phyloP scores from a whole-genome alignment of 2,888 invertebrate species.

The Branchipolynoe longqiensis region DNA sequence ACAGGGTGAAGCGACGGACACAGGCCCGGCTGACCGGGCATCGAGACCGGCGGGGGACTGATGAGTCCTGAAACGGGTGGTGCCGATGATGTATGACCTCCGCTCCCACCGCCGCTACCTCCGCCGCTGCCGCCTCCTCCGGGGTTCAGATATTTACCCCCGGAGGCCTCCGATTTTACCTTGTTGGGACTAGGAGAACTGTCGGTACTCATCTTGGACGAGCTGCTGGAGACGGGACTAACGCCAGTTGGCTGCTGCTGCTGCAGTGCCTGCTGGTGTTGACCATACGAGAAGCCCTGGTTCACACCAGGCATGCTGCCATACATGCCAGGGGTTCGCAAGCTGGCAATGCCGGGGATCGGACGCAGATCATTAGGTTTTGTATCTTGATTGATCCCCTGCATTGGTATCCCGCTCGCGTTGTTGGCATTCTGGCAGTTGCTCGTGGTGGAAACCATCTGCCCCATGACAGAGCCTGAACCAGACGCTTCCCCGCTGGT shows the following conservation, averaged over 20 bases:
- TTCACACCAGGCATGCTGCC: not conserved
- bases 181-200: slow-evolving; percentile 42
- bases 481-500: not conserved
- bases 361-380: not conserved
- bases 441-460: no score
- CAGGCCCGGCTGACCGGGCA: slow-evolving; percentile 41
- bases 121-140: no score
- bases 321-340: not conserved
- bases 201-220: not conserved
- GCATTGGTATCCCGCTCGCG: not conserved
- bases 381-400: not conserved
- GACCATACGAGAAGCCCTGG: slow-evolving; percentile 2
- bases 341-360: slow-evolving; percentile 33
- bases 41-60: slow-evolving; percentile 14
- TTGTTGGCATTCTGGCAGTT: not conserved
- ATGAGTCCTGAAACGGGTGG: not conserved
- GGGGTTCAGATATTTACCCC: not conserved
- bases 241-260: slow-evolving; percentile 11
- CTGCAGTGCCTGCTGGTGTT: slow-evolving; percentile 2
- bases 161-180: not conserved
- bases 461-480: not conserved
- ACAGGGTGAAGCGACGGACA: slow-evolving; percentile 55
- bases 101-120: not conserved
- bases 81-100: not conserved
- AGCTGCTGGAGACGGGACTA: slow-evolving; percentile 4